Evolutionary conservation across 2,113 vertebrate genomes (phyloP), one percentile per base, ranked within the genome.

Genomic region (Willisornis vidua): DNA sequence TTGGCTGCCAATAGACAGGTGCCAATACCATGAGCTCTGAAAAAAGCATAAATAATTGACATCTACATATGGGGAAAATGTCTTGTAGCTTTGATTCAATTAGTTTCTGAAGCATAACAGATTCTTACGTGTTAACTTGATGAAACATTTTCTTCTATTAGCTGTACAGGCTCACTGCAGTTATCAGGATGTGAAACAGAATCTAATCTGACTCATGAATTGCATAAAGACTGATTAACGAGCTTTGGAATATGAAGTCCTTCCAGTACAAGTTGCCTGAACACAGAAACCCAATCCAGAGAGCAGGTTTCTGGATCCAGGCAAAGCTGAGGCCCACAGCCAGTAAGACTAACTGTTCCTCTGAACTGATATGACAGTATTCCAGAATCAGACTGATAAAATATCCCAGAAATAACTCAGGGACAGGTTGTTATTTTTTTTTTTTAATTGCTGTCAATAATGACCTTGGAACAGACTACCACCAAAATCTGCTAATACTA

Each of bases 401-500:
- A 17, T 0, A 52, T 6, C 46, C 23, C 57, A 66, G 68, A 41
- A 78, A 37, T 4, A 74, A 14, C 14, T 46, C 39, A 57, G 46
- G 39, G 22, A 31, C 35, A 48, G 37, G 61, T 43, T 43, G 4
- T 26, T 31, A 20, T 58, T 48, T 48, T 14, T 22, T 14, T 22
- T 22, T 83, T 51, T 52, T 49, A 0, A 66, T 9, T 75, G 61
- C 24, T 71, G 33, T 28, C 51, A 78, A 0, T 66, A n/a, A 23
- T 6, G 49, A 63, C 23, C 57, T 35, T 63, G 52, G n/a, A 76
- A 86, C 4, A 49, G n/a, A 15, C 12, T 31, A 7, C 29, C 46
- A 1, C 29, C 8, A 19, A 43, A 39, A 73, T 54, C 3, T 85
- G n/a, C 51, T 31, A 68, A 19, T 0, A 0, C 2, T 15, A 33